A percentile compares a stretch with the other conserved stretches of the same genome.
These are phyloP conservation scores for Cygnus buccinator DNA, from an alignment of 2,113 vertebrate genomes.

Conservation along the genomic window DNA sequence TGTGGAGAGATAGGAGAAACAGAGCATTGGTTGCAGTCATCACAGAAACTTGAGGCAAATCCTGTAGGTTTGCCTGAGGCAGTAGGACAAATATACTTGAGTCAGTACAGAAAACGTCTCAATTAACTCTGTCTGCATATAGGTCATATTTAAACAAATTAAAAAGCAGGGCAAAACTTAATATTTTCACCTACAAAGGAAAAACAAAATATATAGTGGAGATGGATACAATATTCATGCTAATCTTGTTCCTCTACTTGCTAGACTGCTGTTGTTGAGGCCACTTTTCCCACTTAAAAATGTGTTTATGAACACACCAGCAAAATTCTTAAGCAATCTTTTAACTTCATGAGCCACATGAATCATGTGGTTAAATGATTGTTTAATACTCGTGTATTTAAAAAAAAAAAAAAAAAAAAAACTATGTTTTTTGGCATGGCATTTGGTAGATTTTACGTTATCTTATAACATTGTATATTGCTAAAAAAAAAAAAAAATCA, in stretches of 20 bases:
- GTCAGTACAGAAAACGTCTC: background rate
- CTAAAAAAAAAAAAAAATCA: background rate
- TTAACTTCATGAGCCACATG: background rate
- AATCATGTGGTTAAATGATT: background rate
- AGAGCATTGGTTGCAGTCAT: background rate
- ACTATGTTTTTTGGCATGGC: background rate
- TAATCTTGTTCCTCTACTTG: background rate
- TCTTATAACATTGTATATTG: background rate
- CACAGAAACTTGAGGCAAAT: background rate
- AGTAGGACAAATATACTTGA: background rate
- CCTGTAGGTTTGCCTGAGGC: background rate
- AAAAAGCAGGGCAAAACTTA: background rate
- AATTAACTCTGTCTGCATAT: background rate
- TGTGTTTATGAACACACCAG: background rate
- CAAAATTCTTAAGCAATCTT: background rate
- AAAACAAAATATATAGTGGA: background rate
- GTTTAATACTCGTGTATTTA: background rate
- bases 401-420: too few species aligned
- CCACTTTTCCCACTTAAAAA: background rate
- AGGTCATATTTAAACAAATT: background rate
- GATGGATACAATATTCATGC: background rate
- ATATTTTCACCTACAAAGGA: background rate
- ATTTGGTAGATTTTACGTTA: background rate
- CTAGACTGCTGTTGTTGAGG: background rate
- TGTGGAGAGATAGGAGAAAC: background rate